phyloP scores from a whole-genome alignment of 2,113 vertebrate species.

The Antechinus stuartii region DNA sequence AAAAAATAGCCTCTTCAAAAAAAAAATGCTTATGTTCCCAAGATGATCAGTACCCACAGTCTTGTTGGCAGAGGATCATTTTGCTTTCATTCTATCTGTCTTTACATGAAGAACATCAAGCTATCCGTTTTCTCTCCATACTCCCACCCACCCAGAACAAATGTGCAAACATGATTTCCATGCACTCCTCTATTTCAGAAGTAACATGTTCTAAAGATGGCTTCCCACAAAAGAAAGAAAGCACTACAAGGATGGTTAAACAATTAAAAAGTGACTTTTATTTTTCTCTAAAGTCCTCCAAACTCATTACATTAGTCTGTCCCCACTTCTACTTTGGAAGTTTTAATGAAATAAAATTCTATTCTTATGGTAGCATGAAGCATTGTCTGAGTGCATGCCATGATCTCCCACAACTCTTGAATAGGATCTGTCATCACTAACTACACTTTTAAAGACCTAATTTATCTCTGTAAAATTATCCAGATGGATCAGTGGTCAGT shows the following conservation, averaged over 20 bases:
- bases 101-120: not conserved
- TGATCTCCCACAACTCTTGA: constrained; percentile 8
- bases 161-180: not conserved
- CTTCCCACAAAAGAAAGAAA: constrained; percentile 5
- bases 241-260: constrained; percentile 7
- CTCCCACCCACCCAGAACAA: not conserved
- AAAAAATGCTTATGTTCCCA: not conserved
- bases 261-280: constrained; percentile 2
- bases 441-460: not conserved
- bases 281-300: constrained; percentile 37
- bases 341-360: constrained; percentile 51
- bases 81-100: not conserved
- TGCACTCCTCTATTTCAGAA: not conserved
- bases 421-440: not conserved
- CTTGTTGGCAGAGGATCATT: not conserved
- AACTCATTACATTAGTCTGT: not conserved
- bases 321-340: constrained; percentile 11
- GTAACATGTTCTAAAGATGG: not conserved
- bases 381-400: constrained; percentile 11
- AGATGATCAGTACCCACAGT: not conserved
- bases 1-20: constrained; percentile 38
- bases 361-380: not conserved
- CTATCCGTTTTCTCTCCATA: not conserved
- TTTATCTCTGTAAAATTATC: not conserved
- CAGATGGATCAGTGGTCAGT: not conserved